Evolutionary conservation across 2,888 invertebrate genomes (phyloP).

Genomic region (Vesta saturnalis): DNA sequence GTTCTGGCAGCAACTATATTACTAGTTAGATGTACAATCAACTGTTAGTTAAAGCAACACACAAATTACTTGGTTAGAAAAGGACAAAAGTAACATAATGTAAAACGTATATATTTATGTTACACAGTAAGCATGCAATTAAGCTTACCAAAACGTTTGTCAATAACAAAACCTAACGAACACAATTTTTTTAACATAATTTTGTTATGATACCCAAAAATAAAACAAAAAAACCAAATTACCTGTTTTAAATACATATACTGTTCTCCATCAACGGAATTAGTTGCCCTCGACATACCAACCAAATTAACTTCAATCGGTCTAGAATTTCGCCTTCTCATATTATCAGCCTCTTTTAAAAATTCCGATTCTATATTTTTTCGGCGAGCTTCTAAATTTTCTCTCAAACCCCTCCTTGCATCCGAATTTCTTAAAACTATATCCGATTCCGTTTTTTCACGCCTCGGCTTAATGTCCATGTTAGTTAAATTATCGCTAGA

Average conservation of each 20-base stretch:
- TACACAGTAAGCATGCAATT: conserved; percentile 20
- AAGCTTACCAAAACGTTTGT: conserved; percentile 9
- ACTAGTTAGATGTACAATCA: neutral
- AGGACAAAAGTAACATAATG: conserved; percentile 3
- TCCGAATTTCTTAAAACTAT: conserved; percentile 77
- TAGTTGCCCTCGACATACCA: conserved; percentile 53
- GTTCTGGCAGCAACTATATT: conserved; percentile 1
- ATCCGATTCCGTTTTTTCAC: conserved; percentile 91
- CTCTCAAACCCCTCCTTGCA: conserved; percentile 64
- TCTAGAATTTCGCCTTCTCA: conserved; percentile 63
- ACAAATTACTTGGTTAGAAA: conserved; percentile 37
- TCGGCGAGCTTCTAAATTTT: conserved; percentile 63
- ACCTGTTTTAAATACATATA: conserved; percentile 61
- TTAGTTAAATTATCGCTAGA: conserved; percentile 49
- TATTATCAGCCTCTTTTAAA: conserved; percentile 60
- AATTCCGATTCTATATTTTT: conserved; percentile 62
- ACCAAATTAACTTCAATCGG: conserved; percentile 59
- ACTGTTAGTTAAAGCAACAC: conserved; percentile 48
- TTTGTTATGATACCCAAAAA: conserved; percentile 22
- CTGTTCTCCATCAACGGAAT: conserved; percentile 59
- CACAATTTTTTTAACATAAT: conserved; percentile 6
- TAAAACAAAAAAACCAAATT: conserved; percentile 48
- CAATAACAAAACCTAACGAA: conserved; percentile 9
- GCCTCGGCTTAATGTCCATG: conserved; percentile 68
- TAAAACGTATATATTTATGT: neutral